phyloP scores from a whole-genome alignment of 2,888 invertebrate genomes.

The Brachypalpus laphriformis region DNA sequence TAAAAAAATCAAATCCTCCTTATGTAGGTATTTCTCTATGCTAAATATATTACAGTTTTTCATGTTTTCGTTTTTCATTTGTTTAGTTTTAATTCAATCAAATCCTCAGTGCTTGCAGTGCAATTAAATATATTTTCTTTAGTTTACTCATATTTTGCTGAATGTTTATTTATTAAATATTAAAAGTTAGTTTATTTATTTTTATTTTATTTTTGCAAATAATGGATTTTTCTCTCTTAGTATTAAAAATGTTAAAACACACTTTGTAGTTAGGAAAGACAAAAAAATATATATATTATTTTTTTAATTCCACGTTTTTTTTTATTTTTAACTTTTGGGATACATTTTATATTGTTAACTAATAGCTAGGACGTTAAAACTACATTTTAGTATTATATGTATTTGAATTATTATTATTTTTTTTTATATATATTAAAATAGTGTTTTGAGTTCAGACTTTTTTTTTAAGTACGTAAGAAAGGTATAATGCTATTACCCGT shows the following conservation, averaged over 20 bases:
- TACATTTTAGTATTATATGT: conserved; percentile 16
- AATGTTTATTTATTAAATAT: conserved; percentile 32
- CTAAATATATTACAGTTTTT: conserved; percentile 44
- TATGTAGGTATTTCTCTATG: conserved; percentile 4
- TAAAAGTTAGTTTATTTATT: conserved; percentile 16
- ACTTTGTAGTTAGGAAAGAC: conserved; percentile 26
- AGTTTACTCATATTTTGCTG: conserved; percentile 42
- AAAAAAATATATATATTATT: conserved; percentile 4
- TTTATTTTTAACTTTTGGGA: background rate
- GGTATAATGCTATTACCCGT: conserved; percentile 13
- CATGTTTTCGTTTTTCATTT: conserved; percentile 74
- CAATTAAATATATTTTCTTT: conserved; percentile 76
- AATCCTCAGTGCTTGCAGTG: conserved; percentile 84
- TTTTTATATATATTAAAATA: conserved; percentile 59
- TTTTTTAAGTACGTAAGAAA: conserved; percentile 61
- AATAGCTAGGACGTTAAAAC: conserved; percentile 20
- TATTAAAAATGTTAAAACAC: conserved; percentile 37
- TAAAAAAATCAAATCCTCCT: background rate
- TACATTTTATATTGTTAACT: conserved; percentile 6
- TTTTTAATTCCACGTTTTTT: background rate
- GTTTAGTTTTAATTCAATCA: conserved; percentile 81
- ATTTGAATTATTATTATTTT: background rate
- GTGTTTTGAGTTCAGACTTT: conserved; percentile 69
- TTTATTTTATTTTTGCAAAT: background rate
- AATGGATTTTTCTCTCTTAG: conserved; percentile 18